A percentile compares a stretch with the other conserved stretches of the same genome.
Conservation (phyloP, 2,113 vertebrate species). For the Scatophagus argus region DNA sequence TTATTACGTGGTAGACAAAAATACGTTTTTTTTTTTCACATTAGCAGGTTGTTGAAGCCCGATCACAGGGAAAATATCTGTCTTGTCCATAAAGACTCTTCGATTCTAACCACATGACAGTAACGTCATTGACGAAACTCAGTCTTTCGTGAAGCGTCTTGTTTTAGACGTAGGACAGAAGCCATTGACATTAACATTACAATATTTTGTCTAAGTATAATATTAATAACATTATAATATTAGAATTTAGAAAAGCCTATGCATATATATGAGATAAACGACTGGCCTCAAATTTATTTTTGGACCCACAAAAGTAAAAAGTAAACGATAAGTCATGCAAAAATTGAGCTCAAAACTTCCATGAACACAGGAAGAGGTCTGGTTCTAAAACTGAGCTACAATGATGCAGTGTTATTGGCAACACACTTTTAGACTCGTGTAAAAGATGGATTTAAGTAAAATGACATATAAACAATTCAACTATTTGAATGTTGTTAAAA, state of each 20-base stretch:
- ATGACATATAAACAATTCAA: background rate
- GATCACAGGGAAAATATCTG: background rate
- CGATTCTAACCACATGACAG: constrained; percentile 43
- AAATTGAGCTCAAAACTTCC: too few relatives aligned
- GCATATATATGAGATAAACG: background rate
- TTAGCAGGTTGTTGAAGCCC: background rate
- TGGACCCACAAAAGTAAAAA: background rate
- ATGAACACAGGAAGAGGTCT: too few relatives aligned
- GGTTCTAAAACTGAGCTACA: too few relatives aligned
- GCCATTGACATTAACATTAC: background rate
- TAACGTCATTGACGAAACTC: background rate
- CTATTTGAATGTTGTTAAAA: background rate
- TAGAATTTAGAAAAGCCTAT: too few relatives aligned
- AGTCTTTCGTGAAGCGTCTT: background rate
- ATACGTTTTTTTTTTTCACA: rapidly evolving
- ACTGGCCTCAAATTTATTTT: background rate
- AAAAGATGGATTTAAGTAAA: background rate
- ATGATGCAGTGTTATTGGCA: too few relatives aligned
- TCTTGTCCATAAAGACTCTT: constrained; percentile 48
- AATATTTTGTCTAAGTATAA: background rate
- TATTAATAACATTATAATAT: background rate
- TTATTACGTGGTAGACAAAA: rapidly evolving
- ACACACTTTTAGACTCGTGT: background rate
- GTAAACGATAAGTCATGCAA: too few relatives aligned
- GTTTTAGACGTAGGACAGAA: background rate